These are phyloP conservation scores for Elegia similella DNA, from an alignment of 2,888 invertebrate species.

Conservation along the genomic window DNA sequence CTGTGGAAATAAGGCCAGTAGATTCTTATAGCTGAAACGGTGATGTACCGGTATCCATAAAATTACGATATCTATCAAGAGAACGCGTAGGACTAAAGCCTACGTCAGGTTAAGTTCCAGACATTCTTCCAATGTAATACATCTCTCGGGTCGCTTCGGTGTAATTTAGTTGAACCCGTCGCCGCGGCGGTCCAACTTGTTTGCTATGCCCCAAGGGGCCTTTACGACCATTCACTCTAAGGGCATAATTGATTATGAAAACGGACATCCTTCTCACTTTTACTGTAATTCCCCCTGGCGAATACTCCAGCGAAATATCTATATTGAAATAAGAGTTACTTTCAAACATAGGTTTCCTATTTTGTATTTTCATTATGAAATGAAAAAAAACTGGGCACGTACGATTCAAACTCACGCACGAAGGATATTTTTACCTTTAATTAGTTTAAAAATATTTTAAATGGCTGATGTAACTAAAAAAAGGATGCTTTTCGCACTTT, in stretches of 20 bases:
- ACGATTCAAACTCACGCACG: no score
- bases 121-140: constrained; percentile 15
- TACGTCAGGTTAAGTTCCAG: constrained; percentile 15
- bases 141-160: constrained; percentile 6
- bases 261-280: constrained; percentile 21
- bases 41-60: no score
- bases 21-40: no score
- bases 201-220: constrained; percentile 24
- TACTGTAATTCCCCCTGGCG: neutral
- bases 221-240: constrained; percentile 26
- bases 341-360: no score
- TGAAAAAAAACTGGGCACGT: no score
- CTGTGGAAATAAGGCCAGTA: no score
- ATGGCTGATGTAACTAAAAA: no score
- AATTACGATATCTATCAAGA: constrained; percentile 1
- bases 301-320: neutral
- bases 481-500: no score
- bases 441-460: no score
- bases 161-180: constrained; percentile 14
- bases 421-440: no score
- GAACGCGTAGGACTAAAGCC: constrained; percentile 11
- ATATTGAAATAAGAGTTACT: no score
- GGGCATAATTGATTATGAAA: constrained; percentile 31
- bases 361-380: no score
- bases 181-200: constrained; percentile 21